These are phyloP conservation scores for Tenthredo livida DNA, from an alignment of 2,888 invertebrate genomes.

Conservation along the genomic window DNA sequence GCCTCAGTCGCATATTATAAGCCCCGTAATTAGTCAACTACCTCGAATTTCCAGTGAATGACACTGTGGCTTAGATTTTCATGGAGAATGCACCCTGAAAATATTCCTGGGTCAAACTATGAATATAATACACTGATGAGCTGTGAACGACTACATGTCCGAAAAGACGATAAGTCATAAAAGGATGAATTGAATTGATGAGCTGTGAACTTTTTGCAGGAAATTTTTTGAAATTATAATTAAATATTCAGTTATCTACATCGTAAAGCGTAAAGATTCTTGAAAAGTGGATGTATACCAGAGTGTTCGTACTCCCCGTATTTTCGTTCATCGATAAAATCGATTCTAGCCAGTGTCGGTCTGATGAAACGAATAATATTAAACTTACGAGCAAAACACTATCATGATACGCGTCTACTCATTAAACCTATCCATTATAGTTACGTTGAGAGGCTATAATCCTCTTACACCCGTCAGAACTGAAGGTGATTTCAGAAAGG, in stretches of 20 bases:
- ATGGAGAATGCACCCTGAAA: background rate
- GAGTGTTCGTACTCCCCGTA: background rate
- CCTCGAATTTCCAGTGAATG: background rate
- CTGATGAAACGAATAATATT: background rate
- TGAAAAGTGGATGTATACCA: background rate
- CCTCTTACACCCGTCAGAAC: constrained; percentile 12
- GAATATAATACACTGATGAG: background rate
- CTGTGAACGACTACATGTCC: too few relatives aligned
- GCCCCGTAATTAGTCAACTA: background rate
- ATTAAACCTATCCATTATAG: constrained; percentile 39
- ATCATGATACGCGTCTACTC: background rate
- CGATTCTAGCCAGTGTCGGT: background rate
- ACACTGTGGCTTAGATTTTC: background rate
- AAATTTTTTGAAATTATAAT: background rate
- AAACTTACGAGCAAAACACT: background rate
- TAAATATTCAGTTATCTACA: background rate
- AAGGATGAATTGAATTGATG: too few relatives aligned
- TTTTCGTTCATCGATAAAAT: background rate
- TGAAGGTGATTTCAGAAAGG: constrained; percentile 4
- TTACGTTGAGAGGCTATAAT: constrained; percentile 10
- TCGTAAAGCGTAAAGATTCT: background rate
- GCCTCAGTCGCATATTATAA: background rate
- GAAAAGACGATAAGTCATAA: too few relatives aligned
- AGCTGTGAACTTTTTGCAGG: background rate
- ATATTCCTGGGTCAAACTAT: background rate